phyloP scores from a whole-genome alignment of 1,140 invertebrate genomes.

The Chionoecetes opilio region DNA sequence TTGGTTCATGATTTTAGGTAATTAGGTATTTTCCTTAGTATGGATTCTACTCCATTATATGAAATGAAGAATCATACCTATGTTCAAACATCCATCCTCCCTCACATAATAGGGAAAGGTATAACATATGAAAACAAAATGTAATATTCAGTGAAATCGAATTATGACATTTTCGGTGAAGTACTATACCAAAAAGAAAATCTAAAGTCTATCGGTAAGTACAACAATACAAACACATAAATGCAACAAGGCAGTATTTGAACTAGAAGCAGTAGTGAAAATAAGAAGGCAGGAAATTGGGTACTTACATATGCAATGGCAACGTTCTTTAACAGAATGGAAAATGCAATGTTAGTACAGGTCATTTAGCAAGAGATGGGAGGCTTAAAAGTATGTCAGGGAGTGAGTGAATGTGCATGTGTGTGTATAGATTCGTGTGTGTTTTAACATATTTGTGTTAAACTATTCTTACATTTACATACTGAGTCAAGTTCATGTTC shows the following conservation, averaged over 20 bases:
- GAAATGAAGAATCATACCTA: no score
- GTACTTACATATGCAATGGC: slow-evolving; percentile 75
- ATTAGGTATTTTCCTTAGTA: no score
- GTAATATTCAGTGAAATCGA: no score
- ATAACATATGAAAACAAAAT: no score
- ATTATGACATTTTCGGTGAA: neutral
- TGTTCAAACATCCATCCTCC: no score
- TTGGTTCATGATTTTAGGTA: no score
- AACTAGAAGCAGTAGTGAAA: neutral
- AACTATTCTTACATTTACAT: no score
- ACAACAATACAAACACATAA: neutral
- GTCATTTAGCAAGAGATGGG: neutral
- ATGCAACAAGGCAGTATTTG: neutral
- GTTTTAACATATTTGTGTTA: no score
- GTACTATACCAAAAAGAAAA: neutral
- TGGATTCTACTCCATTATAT: no score
- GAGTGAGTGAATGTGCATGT: neutral
- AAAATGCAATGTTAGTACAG: slow-evolving; percentile 34
- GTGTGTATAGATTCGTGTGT: neutral
- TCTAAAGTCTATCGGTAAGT: neutral
- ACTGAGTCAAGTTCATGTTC: no score
- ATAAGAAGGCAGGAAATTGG: neutral
- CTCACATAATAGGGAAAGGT: no score
- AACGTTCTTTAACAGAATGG: slow-evolving; percentile 63
- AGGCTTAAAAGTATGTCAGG: neutral